phyloP scores from a whole-genome alignment of 2,797 vertebrate species.

The Ctenosaura bakeri region DNA sequence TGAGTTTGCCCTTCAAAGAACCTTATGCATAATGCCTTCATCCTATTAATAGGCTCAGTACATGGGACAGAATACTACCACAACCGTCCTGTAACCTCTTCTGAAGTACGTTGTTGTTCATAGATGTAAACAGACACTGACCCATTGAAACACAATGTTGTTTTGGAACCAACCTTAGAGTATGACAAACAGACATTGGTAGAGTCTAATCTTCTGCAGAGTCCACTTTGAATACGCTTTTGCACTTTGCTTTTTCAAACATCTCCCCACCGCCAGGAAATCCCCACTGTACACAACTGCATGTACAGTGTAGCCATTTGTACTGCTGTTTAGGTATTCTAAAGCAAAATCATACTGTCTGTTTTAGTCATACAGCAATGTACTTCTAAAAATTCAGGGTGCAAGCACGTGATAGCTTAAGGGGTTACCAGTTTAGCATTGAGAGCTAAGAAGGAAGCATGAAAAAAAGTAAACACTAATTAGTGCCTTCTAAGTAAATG shows the following conservation, averaged over 20 bases:
- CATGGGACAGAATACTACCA: neutral
- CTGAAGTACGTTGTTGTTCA: neutral
- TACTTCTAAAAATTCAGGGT: neutral
- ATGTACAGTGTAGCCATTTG: neutral
- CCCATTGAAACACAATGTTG: neutral
- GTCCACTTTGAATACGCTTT: neutral
- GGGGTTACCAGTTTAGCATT: neutral
- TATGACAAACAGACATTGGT: neutral
- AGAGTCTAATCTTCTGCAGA: neutral
- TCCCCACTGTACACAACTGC: neutral
- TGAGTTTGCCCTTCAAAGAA: neutral
- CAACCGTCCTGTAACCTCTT: neutral
- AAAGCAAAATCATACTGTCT: neutral
- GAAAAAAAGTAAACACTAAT: neutral
- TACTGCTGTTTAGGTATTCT: neutral
- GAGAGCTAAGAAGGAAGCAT: neutral
- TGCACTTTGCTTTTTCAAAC: conserved; percentile 6
- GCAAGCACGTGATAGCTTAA: neutral
- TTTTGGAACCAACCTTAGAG: neutral
- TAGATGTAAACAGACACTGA: neutral
- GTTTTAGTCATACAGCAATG: neutral
- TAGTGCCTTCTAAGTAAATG: neutral
- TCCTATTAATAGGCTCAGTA: neutral
- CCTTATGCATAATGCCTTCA: neutral
- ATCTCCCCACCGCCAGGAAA: neutral